Conservation (phyloP, 1,140 invertebrate species). For the Bombus terrestris region DNA sequence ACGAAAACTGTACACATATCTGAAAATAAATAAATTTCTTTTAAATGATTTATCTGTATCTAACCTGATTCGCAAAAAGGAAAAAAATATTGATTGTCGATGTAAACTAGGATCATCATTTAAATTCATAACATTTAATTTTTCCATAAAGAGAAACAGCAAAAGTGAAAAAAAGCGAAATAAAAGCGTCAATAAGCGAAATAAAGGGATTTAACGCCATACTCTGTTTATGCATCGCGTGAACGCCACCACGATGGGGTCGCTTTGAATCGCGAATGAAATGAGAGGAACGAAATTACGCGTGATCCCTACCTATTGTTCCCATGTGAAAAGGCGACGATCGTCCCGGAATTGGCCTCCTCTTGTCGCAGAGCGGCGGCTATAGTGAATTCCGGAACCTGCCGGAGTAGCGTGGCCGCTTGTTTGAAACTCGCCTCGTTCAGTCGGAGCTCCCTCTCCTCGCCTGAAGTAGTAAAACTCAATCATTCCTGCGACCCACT, state of each 20-base stretch:
- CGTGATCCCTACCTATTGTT: constrained; percentile 85
- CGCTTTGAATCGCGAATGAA: neutral
- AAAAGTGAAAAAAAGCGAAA: neutral
- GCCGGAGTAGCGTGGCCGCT: constrained; percentile 86
- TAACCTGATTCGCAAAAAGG: neutral
- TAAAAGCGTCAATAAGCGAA: too few species aligned
- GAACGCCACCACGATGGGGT: neutral
- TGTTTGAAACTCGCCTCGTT: constrained; percentile 86
- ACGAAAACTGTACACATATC: too few species aligned
- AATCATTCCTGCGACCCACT: constrained; percentile 48
- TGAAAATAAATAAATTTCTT: neutral
- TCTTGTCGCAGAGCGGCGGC: constrained; percentile 90
- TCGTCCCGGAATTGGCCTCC: constrained; percentile 90
- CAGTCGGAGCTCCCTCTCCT: constrained; percentile 88
- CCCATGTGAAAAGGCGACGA: constrained; percentile 91
- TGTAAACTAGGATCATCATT: neutral
- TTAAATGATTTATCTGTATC: neutral
- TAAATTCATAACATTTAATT: neutral
- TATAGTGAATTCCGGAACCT: constrained; percentile 91
- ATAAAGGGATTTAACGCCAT: neutral
- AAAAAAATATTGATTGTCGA: neutral
- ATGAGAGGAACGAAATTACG: constrained; percentile 27
- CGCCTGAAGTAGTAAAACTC: constrained; percentile 83
- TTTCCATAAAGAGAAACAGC: neutral
- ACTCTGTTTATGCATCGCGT: neutral